Evolutionary conservation across 2,888 invertebrate genomes (phyloP).

Genomic region (Drosophila differens): DNA sequence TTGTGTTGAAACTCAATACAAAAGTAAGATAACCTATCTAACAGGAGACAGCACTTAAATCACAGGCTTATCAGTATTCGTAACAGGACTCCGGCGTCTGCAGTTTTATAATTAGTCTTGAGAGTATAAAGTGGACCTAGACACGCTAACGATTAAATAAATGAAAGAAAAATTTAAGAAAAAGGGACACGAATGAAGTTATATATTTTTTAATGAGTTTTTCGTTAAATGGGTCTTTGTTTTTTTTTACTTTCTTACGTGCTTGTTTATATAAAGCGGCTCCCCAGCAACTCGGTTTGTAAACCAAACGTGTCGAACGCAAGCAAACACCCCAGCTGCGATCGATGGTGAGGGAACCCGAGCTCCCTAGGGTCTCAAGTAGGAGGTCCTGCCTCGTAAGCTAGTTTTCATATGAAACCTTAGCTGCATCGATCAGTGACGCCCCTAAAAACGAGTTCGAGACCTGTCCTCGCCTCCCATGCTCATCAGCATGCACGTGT

Average conservation of each 20-base stretch:
- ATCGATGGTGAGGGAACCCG: constrained; percentile 18
- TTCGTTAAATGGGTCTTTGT: constrained; percentile 32
- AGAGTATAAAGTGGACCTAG: constrained; percentile 43
- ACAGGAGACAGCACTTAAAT: constrained; percentile 36
- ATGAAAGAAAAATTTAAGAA: constrained; percentile 13
- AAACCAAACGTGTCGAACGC: constrained; percentile 46
- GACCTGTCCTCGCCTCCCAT: constrained; percentile 67
- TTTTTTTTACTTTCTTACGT: constrained; percentile 11
- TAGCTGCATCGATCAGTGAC: constrained; percentile 51
- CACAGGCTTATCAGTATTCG: constrained; percentile 33
- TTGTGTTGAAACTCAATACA: constrained; percentile 31
- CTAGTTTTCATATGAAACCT: constrained; percentile 40
- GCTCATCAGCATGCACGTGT: constrained; percentile 63
- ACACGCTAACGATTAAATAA: constrained; percentile 33
- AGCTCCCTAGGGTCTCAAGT: constrained; percentile 62
- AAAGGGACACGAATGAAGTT: constrained; percentile 25
- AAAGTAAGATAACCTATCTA: constrained; percentile 31
- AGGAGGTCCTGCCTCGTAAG: constrained; percentile 59
- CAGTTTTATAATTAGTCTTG: constrained; percentile 43
- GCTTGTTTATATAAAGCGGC: constrained; percentile 32
- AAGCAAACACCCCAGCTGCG: constrained; percentile 57
- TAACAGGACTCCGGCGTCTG: constrained; percentile 33
- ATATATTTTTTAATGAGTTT: constrained; percentile 32
- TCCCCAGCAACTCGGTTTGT: constrained; percentile 25
- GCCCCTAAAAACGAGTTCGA: constrained; percentile 52